phyloP scores from a whole-genome alignment of 37 sponge, comb jelly and placozoan species.

The Crambe crambe region DNA sequence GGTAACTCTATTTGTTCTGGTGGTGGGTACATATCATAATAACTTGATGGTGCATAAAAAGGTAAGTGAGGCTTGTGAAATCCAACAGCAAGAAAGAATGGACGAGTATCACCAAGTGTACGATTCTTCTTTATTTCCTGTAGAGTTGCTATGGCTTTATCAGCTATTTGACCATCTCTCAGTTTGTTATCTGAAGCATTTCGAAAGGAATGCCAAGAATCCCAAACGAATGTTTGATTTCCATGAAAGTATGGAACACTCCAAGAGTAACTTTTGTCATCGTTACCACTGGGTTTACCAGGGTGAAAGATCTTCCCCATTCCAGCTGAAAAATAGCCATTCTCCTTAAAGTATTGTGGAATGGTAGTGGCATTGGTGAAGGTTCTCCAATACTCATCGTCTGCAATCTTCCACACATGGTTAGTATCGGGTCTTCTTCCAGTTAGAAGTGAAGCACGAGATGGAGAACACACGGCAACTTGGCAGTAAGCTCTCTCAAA shows the following conservation, averaged over 20 bases:
- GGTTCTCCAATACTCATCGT: constrained; percentile 44
- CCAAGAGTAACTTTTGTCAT: constrained; percentile 48
- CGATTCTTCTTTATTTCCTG: constrained; percentile 12
- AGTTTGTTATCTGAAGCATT: constrained; percentile 18
- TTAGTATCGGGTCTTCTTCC: constrained; percentile 56
- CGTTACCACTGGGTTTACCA: constrained; percentile 50
- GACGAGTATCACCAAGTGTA: constrained; percentile 29
- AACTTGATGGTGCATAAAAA: constrained; percentile 23
- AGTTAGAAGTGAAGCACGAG: constrained; percentile 50
- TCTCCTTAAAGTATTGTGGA: constrained; percentile 66
- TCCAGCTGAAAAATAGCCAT: constrained; percentile 47
- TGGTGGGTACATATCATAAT: constrained; percentile 38
- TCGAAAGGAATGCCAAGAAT: constrained; percentile 39
- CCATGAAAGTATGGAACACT: constrained; percentile 42
- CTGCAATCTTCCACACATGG: constrained; percentile 48
- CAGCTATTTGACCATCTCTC: constrained; percentile 50
- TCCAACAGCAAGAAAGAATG: constrained; percentile 46
- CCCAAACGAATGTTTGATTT: not conserved
- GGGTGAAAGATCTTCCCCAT: constrained; percentile 66
- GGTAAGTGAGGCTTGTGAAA: constrained; percentile 52
- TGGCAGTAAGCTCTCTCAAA: constrained; percentile 66
- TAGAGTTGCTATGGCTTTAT: constrained; percentile 25
- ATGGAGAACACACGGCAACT: constrained; percentile 56
- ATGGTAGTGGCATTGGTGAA: constrained; percentile 56
- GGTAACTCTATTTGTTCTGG: constrained; percentile 21